Evolutionary conservation across 1,140 invertebrate genomes (phyloP), one percentile per base, ranked within the genome.

Genomic region (Brachionus angularis): DNA sequence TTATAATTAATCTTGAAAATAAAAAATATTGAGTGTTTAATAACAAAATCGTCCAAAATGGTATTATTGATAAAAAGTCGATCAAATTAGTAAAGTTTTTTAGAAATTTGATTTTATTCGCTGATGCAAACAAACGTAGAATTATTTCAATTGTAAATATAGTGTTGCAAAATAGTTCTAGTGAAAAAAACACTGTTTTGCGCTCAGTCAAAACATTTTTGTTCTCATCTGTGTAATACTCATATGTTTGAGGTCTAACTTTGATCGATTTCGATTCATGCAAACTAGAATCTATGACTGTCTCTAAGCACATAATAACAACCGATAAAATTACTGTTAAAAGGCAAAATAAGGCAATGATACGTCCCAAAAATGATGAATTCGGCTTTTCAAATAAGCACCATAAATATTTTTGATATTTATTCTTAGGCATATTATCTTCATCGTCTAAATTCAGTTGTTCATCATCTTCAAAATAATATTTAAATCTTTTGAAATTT

Each of bases 91-190:
- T 98, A 34, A 98, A 93, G 71, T 88, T 93, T 70, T 94, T 86
- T 73, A 96, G 89, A 80, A 98, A 98, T 83, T 96, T 96, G 83
- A 91, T 96, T 49, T 96, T 86, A 81, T 95, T 91, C 2, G 96
- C 25, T 5, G 53, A 95, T 5, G 96, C 96, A 82, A 95, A 98
- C 75, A 98, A 84, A 76, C 96, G 87, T 73, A 98, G 84, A 71
- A 98, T 83, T 82, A 98, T 98, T 81, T 98, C 96, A 16, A 94
- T 92, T 2, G 95, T 98, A 84, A 99, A 99, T 75, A 98, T 98
- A 91, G 98, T 98, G 55, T 99, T 96, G 69, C 78, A 80, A 31
- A 78, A 76, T 33, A 97, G 91, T 14, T 94, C 97, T 83, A 99
- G 95, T 52, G 97, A 89, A 49, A 98, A 96, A 81, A 71, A 71